Percentiles rank a stretch among this genome's conserved stretches.
Evolutionary conservation across 1,140 invertebrate species (phyloP).

Genomic region (Drosophila subobscura): DNA sequence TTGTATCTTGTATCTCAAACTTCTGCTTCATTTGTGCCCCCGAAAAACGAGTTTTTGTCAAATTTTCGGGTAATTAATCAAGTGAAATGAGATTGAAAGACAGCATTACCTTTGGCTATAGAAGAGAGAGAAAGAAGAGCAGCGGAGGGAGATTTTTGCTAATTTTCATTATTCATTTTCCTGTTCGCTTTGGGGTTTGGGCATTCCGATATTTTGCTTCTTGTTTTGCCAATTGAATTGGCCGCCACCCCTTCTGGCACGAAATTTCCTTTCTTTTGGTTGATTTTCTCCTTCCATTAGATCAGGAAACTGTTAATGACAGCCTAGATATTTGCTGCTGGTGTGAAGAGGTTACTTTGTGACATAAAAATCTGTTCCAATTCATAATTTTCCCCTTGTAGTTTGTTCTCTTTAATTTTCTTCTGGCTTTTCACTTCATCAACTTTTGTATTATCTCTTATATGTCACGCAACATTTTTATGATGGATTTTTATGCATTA

Average conservation of each 20-base stretch:
- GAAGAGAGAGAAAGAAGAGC: slow-evolving; percentile 19
- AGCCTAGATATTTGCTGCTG: slow-evolving; percentile 35
- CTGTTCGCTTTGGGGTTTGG: background rate
- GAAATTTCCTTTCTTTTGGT: slow-evolving; percentile 11
- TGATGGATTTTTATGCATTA: slow-evolving; percentile 39
- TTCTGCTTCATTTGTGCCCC: slow-evolving; percentile 73
- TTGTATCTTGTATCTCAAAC: slow-evolving; percentile 51
- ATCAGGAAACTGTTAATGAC: slow-evolving; percentile 37
- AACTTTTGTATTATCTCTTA: slow-evolving; percentile 24
- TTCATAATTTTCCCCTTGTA: slow-evolving; percentile 14
- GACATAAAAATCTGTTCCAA: slow-evolving; percentile 21
- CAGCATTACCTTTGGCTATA: slow-evolving; percentile 6
- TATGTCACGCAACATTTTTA: slow-evolving; percentile 42
- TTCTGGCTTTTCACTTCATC: background rate
- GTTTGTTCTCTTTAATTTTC: background rate
- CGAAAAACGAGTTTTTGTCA: slow-evolving; percentile 71
- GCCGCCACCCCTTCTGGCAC: slow-evolving; percentile 1
- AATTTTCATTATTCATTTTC: slow-evolving; percentile 64
- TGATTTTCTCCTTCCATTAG: slow-evolving; percentile 18
- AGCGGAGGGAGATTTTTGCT: slow-evolving; percentile 29
- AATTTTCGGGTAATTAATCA: slow-evolving; percentile 71
- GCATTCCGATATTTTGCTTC: slow-evolving; percentile 31
- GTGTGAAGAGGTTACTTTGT: slow-evolving; percentile 43
- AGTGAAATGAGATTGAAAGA: slow-evolving; percentile 43
- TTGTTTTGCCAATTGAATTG: slow-evolving; percentile 49